Percentiles rank a stretch among this genome's conserved stretches.
Evolutionary conservation across 2,888 invertebrate species (phyloP).

Genomic region (Drosophila tripunctata): DNA sequence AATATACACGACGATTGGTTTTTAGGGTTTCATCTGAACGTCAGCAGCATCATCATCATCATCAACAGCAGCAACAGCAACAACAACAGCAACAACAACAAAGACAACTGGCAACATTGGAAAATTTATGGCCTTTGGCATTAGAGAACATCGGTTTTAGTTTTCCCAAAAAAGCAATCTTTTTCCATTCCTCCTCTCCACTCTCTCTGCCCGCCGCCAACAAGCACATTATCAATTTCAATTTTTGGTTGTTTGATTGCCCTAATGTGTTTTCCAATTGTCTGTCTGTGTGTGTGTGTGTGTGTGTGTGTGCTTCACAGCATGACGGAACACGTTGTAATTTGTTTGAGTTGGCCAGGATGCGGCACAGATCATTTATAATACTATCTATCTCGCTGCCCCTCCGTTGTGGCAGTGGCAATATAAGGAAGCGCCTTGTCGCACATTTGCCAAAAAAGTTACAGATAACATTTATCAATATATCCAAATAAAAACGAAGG

Average conservation of each 20-base stretch:
- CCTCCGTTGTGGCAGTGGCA: conserved; percentile 13
- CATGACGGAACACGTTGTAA: conserved; percentile 70
- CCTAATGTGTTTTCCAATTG: conserved; percentile 78
- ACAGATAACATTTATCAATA: conserved; percentile 64
- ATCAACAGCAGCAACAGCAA: conserved; percentile 28
- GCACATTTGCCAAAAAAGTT: conserved; percentile 64
- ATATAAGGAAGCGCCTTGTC: conserved; percentile 44
- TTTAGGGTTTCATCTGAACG: conserved; percentile 62
- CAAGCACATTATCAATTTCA: conserved; percentile 74
- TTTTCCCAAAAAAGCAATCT: conserved; percentile 33
- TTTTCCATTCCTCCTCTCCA: neutral
- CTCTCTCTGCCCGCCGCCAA: neutral
- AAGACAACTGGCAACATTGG: conserved; percentile 45
- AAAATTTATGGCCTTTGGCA: conserved; percentile 73
- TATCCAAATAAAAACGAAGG: neutral
- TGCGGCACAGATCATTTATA: conserved; percentile 73
- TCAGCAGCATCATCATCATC: conserved; percentile 20
- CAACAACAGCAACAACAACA: conserved; percentile 5
- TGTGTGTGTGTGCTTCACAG: conserved; percentile 38
- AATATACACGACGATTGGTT: conserved; percentile 56
- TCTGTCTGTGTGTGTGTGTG: conserved; percentile 35
- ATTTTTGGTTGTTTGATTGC: conserved; percentile 76
- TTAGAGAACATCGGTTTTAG: conserved; percentile 75
- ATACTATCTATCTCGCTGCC: conserved; percentile 32
- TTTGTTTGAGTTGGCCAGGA: conserved; percentile 64